phyloP scores from a whole-genome alignment of 2,113 vertebrate species.

The Alethe diademata region DNA sequence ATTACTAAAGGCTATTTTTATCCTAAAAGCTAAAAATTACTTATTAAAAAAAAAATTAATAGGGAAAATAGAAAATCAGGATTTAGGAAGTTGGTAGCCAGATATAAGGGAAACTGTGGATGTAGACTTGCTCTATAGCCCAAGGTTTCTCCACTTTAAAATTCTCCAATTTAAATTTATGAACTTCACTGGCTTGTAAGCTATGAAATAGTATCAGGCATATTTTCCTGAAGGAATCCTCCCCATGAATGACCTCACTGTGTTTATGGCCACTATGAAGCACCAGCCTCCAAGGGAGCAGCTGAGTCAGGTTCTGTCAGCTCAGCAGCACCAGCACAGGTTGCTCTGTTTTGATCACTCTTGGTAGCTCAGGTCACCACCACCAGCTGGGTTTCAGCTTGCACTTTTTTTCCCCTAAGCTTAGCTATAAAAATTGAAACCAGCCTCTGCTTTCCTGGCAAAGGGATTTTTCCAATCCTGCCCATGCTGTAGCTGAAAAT shows the following conservation, averaged over 20 bases:
- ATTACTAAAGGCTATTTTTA: background rate
- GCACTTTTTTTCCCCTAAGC: background rate
- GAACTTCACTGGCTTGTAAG: background rate
- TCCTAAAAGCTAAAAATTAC: background rate
- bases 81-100: background rate
- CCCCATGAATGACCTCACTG: background rate
- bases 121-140: background rate
- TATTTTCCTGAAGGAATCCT: background rate
- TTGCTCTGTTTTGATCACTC: background rate
- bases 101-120: background rate
- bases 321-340: background rate
- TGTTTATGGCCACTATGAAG: accelerated
- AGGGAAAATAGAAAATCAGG: background rate
- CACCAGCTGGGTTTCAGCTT: background rate
- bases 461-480: background rate
- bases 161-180: no score
- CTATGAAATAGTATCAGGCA: background rate
- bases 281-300: background rate
- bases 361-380: background rate
- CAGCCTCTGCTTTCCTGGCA: background rate
- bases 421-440: background rate
- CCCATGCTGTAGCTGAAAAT: background rate
- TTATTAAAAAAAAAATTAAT: background rate
- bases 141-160: background rate
- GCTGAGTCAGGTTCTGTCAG: accelerated